Evolutionary conservation across 2,113 vertebrate species (phyloP).

Genomic region (Anthoscopus minutus): DNA sequence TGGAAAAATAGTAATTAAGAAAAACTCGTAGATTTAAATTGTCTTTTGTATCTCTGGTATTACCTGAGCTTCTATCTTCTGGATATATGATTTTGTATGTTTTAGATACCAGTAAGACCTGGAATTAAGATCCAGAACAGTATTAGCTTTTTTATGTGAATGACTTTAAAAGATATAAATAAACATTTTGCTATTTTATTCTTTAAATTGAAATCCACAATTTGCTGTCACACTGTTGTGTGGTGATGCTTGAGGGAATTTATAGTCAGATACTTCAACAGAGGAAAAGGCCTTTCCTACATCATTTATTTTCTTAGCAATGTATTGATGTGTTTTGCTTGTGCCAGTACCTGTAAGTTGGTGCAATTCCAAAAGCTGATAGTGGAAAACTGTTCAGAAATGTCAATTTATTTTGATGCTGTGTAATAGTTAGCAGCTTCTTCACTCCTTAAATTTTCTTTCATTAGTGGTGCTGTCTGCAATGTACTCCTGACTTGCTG

Average conservation of each 20-base stretch:
- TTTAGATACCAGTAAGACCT: background rate
- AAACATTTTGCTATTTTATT: background rate
- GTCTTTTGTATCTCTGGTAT: background rate
- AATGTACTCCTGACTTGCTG: conserved; percentile 94
- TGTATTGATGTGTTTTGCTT: background rate
- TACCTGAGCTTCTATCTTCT: background rate
- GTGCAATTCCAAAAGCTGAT: background rate
- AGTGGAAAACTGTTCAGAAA: background rate
- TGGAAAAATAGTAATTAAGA: background rate
- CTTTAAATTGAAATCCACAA: background rate
- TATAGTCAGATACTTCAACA: background rate
- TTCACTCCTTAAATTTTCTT: conserved; percentile 1
- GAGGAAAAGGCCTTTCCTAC: background rate
- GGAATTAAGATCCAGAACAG: background rate
- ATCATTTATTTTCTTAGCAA: background rate
- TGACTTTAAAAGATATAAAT: background rate
- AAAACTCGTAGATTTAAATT: background rate
- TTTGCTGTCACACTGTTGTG: background rate
- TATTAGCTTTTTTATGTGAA: background rate
- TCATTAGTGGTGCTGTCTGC: conserved; percentile 85
- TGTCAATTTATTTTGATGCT: background rate
- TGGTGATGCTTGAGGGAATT: background rate
- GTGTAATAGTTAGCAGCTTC: background rate
- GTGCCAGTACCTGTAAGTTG: background rate
- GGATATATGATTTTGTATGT: background rate